Evolutionary conservation across 2,888 invertebrate species (phyloP).

Genomic region (Mechanitis messenoides): DNA sequence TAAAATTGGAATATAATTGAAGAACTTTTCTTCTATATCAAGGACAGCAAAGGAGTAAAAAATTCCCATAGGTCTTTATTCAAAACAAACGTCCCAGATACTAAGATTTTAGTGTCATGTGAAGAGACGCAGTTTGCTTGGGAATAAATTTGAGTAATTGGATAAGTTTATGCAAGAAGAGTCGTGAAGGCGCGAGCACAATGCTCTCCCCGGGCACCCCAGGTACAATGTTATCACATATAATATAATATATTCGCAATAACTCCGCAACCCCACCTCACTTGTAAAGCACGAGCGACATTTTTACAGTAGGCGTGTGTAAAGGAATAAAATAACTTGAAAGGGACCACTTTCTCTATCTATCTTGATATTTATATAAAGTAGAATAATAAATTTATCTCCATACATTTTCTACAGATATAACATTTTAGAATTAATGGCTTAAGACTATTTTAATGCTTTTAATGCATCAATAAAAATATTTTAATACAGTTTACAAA

Average conservation of each 20-base stretch:
- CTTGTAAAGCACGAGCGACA: constrained; percentile 42
- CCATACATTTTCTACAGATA: too few species aligned
- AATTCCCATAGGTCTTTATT: background rate
- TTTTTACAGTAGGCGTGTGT: constrained; percentile 35
- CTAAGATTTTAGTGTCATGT: constrained; percentile 6
- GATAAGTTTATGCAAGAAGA: constrained; percentile 49
- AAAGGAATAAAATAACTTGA: constrained; percentile 40
- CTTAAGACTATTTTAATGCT: too few species aligned
- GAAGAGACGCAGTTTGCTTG: background rate
- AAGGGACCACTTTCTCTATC: constrained; percentile 31
- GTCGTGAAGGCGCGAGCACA: constrained; percentile 36
- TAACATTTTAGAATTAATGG: too few species aligned
- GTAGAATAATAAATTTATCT: too few species aligned
- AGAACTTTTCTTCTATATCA: too few species aligned
- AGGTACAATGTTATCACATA: constrained; percentile 48
- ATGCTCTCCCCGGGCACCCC: constrained; percentile 35
- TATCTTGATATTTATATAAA: constrained; percentile 21
- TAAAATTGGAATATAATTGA: too few species aligned
- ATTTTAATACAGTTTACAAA: too few species aligned
- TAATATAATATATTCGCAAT: constrained; percentile 50
- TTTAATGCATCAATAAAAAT: too few species aligned
- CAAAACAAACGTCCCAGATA: constrained; percentile 4
- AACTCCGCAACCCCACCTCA: constrained; percentile 47
- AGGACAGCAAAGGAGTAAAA: too few species aligned
- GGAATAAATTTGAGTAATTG: constrained; percentile 44